These are phyloP conservation scores for Lycaon pictus DNA, from an alignment of 2,113 vertebrate genomes.

Conservation along the genomic window DNA sequence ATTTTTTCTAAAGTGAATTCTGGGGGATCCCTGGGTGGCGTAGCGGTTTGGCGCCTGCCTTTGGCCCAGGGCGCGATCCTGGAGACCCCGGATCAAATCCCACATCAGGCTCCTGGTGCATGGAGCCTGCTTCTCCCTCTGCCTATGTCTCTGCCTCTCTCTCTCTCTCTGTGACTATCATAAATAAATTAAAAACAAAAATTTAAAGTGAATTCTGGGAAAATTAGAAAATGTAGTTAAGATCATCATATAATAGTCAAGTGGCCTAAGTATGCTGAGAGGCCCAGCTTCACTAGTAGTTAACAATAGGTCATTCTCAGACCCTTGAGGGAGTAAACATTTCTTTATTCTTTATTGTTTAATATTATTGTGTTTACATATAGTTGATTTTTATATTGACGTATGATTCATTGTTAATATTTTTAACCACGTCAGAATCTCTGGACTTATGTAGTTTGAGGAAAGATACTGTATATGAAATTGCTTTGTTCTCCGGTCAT, in stretches of 20 bases:
- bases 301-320: neutral
- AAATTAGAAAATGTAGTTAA: slow-evolving; percentile 50
- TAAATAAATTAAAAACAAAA: too few relatives aligned
- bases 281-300: neutral
- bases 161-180: too few relatives aligned
- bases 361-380: neutral
- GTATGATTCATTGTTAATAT: neutral
- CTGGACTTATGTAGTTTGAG: neutral
- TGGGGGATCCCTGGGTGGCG: too few relatives aligned
- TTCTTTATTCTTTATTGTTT: slow-evolving; percentile 39
- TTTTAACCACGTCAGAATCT: slow-evolving; percentile 11
- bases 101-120: too few relatives aligned
- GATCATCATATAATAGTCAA: neutral
- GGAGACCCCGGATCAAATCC: too few relatives aligned
- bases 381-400: slow-evolving; percentile 47
- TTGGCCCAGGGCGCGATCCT: too few relatives aligned
- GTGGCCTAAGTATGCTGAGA: neutral
- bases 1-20: slow-evolving; percentile 34
- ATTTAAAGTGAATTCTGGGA: slow-evolving; percentile 1
- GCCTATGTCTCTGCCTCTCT: too few relatives aligned
- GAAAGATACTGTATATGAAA: neutral
- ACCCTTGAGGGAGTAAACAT: neutral
- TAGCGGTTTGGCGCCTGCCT: too few relatives aligned
- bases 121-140: too few relatives aligned
- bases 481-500: neutral